Base-by-base conservation (phyloP, 2,113 vertebrate genomes). In the Malaclemys terrapin region DNA sequence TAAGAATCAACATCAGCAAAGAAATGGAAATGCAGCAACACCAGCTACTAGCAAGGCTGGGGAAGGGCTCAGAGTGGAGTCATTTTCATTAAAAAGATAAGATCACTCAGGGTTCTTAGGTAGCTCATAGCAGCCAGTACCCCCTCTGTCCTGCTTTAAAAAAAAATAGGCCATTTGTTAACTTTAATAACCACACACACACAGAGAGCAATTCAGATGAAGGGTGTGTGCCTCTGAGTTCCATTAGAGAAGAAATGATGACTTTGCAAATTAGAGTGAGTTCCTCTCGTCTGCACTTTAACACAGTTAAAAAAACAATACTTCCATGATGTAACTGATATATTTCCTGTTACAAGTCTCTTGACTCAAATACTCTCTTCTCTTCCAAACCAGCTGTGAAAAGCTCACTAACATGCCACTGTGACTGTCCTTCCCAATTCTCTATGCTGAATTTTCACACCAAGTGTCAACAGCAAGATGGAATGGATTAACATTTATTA, bases 1-100 rank as follows among this genome's bases (percentile, higher is more conserved):
- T 52, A 42, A 91, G 76, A 93, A 79, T 78, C 84, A 92, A 94
- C 3, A 25, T 27, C 87, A 84, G 59, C 38, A 78, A 56, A 83
- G 80, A 96, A 92, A 85, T n/a, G 91, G 86, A 89, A 91, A 82
- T 76, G 85, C 56, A 81, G 92, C 95, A 91, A 52, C 53, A 2
- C 78, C 59, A 89, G 75, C 62, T 20, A 47, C 86, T 90, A 79
- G 84, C 54, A 49, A 45, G 86, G 53, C 92, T 80, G 75, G 89
- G 59, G 27, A 56, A 69, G 88, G 88, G 38, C 87, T 59, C 93
- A 80, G 80, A 89, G 49, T 11, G 16, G 52, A 95, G 95, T 76
- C 0, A 85, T 94, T 97, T 95, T 98, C 97, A 97, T 98, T 94
- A 96, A 88, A 92, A 94, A 98, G 98, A 98, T 98, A 98, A 98